phyloP scores from a whole-genome alignment of 2,888 invertebrate species.

The Drosophila yooni region DNA sequence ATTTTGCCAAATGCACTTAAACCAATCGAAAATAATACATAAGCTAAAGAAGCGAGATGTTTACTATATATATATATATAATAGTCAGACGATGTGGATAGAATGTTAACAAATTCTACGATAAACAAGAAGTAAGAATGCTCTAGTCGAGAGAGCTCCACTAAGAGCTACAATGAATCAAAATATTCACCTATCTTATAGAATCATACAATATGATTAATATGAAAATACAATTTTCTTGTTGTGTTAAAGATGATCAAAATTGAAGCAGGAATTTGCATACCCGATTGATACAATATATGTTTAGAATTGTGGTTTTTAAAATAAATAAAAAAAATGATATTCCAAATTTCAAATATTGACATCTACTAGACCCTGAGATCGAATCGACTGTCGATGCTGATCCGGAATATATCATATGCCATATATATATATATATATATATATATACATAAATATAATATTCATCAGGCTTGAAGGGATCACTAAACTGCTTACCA shows the following conservation, averaged over 20 bases:
- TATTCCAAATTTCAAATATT: background rate
- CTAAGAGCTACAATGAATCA: background rate
- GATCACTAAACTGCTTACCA: background rate
- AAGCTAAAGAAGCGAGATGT: background rate
- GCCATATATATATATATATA: background rate
- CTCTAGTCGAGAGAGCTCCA: background rate
- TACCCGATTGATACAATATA: background rate
- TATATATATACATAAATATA: background rate
- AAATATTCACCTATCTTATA: background rate
- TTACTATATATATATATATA: background rate
- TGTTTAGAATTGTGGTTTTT: background rate
- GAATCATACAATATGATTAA: background rate
- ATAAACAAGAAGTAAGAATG: background rate
- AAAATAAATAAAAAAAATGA: background rate
- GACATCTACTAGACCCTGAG: background rate
- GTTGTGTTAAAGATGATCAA: background rate
- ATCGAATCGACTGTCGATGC: background rate
- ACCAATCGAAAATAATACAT: background rate
- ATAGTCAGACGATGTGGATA: background rate
- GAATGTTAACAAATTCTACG: background rate
- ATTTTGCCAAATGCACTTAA: background rate
- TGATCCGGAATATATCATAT: background rate
- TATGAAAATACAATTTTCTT: background rate
- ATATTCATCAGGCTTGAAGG: background rate
- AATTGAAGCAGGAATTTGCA: background rate